Evolutionary conservation across 2,888 invertebrate genomes (phyloP).

Genomic region (Hartigia nigra): DNA sequence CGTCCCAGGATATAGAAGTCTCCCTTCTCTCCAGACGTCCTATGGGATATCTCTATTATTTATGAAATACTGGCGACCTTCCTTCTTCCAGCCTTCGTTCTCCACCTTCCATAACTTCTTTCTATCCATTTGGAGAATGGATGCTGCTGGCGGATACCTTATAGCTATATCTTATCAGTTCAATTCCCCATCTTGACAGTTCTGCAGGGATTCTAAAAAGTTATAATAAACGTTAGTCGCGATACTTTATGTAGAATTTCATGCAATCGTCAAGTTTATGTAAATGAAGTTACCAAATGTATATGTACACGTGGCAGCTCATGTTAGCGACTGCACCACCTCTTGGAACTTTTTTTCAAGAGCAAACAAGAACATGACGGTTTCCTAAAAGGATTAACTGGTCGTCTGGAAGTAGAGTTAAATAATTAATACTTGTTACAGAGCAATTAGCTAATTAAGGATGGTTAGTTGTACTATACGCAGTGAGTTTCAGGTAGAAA

Average conservation of each 20-base stretch:
- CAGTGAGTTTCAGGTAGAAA: neutral
- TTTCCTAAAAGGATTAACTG: no score
- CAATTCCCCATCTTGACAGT: neutral
- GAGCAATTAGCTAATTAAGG: neutral
- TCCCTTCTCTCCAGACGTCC: neutral
- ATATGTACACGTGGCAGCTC: neutral
- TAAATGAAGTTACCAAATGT: neutral
- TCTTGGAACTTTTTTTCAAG: no score
- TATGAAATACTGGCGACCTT: slow-evolving; percentile 23
- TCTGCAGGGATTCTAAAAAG: neutral
- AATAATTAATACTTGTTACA: no score
- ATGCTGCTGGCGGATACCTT: neutral
- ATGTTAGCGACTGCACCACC: neutral
- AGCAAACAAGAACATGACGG: no score
- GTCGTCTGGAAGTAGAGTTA: no score
- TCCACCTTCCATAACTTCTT: neutral
- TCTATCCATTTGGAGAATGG: neutral
- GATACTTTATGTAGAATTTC: neutral
- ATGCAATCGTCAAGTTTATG: neutral
- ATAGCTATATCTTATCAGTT: neutral
- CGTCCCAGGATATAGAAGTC: neutral
- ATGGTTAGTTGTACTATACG: neutral
- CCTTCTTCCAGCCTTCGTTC: neutral
- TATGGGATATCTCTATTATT: slow-evolving; percentile 23
- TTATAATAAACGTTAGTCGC: neutral